Evolutionary conservation across 2,888 invertebrate genomes (phyloP).

Genomic region (Hirtodrosophila duncani): DNA sequence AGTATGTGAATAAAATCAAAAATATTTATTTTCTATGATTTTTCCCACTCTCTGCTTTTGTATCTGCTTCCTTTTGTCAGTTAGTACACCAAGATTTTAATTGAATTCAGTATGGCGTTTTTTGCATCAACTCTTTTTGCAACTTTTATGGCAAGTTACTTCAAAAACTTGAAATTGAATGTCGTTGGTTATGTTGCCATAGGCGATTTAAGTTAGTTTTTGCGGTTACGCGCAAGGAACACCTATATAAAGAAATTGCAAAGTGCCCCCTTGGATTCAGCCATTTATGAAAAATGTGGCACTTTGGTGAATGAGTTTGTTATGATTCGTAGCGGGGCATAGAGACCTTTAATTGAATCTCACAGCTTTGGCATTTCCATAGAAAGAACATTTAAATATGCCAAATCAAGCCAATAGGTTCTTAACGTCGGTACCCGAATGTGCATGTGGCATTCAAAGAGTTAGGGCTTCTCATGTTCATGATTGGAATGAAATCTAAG

Average conservation of each 20-base stretch:
- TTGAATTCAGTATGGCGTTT: conserved; percentile 35
- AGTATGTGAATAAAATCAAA: conserved; percentile 32
- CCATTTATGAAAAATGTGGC: conserved; percentile 1
- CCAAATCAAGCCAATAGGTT: neutral
- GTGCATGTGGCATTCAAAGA: no score
- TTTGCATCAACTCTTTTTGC: conserved; percentile 14
- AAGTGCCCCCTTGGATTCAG: no score
- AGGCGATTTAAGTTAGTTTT: neutral
- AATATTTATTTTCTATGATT: conserved; percentile 40
- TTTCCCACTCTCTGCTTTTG: conserved; percentile 1
- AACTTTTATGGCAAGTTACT: conserved; percentile 36
- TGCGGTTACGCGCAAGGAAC: conserved; percentile 1
- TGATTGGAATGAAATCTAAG: no score
- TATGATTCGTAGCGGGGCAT: no score
- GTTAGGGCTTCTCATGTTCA: no score
- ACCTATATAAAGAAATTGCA: conserved; percentile 23
- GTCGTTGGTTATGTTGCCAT: neutral
- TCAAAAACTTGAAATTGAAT: conserved; percentile 32
- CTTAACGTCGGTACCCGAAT: neutral
- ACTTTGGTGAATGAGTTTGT: neutral
- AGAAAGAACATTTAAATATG: conserved; percentile 3
- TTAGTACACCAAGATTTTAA: conserved; percentile 38
- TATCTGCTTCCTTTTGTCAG: neutral
- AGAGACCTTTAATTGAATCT: conserved; percentile 1
- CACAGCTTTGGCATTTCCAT: conserved; percentile 2